Conservation (phyloP, 1,140 invertebrate genomes). For the Penaeus chinensis region DNA sequence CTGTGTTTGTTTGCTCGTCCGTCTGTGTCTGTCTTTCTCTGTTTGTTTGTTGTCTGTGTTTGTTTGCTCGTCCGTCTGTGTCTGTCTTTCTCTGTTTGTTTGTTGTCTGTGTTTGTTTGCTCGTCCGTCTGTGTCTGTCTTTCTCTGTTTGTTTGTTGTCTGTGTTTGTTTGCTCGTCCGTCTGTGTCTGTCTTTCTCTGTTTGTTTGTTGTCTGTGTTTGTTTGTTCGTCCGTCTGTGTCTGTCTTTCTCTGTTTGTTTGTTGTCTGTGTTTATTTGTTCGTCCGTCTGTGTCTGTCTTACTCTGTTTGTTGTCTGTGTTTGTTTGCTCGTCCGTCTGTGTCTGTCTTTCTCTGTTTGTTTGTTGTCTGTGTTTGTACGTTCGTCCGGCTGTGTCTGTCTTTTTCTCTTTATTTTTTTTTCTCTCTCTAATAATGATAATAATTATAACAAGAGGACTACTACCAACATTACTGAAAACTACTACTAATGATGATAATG, state of each 20-base stretch:
- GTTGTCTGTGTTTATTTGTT: neutral
- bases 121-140: neutral
- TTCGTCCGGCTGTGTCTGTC: neutral
- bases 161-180: neutral
- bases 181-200: neutral
- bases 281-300: neutral
- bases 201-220: neutral
- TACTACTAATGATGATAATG: no score
- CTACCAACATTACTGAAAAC: no score
- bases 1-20: neutral
- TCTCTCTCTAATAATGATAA: no score
- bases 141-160: no score
- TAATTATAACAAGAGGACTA: no score
- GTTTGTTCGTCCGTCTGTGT: neutral
- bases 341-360: neutral
- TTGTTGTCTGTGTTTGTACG: neutral
- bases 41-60: neutral
- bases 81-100: neutral
- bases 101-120: neutral
- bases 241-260: no score
- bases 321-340: no score
- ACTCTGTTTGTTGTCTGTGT: neutral
- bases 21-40: neutral
- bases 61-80: no score
- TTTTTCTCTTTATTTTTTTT: no score